These are phyloP conservation scores for Tringa solitaria DNA, from an alignment of 2,113 vertebrate species.

Conservation along the genomic window DNA sequence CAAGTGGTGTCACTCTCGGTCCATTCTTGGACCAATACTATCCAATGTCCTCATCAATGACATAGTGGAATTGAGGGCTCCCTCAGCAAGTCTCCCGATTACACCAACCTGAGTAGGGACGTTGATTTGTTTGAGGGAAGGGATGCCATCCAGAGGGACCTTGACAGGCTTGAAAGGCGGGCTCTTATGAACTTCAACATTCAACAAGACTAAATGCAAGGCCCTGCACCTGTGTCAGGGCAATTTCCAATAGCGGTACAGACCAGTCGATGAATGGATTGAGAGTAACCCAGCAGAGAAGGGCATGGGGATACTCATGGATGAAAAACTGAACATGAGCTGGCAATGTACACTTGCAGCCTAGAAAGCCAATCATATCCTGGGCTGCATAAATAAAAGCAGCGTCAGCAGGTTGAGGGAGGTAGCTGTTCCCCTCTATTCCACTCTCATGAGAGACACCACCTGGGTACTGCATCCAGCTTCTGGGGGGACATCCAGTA, in stretches of 20 bases:
- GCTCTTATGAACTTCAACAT: background rate
- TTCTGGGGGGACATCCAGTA: background rate
- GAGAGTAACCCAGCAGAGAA: background rate
- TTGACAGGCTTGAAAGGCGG: background rate
- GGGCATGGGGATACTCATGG: background rate
- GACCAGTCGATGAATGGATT: fast-evolving
- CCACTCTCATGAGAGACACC: background rate
- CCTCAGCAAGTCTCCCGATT: background rate
- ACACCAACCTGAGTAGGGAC: background rate
- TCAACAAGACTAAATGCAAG: background rate
- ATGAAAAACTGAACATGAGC: background rate
- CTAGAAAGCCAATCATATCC: background rate
- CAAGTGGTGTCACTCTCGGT: background rate
- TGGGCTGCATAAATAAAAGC: background rate
- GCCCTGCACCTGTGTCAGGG: background rate
- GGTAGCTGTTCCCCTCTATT: background rate
- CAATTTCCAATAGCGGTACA: background rate
- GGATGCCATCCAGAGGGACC: background rate
- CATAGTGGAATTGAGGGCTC: fast-evolving
- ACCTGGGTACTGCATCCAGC: background rate
- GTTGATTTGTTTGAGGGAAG: background rate
- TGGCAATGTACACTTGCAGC: fast-evolving
- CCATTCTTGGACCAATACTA: fast-evolving
- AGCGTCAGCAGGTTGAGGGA: background rate
- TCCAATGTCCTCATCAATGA: background rate